Evolutionary conservation across 2,888 invertebrate species (phyloP), one percentile per base, ranked within the genome.

Genomic region (Tineola bisselliella): DNA sequence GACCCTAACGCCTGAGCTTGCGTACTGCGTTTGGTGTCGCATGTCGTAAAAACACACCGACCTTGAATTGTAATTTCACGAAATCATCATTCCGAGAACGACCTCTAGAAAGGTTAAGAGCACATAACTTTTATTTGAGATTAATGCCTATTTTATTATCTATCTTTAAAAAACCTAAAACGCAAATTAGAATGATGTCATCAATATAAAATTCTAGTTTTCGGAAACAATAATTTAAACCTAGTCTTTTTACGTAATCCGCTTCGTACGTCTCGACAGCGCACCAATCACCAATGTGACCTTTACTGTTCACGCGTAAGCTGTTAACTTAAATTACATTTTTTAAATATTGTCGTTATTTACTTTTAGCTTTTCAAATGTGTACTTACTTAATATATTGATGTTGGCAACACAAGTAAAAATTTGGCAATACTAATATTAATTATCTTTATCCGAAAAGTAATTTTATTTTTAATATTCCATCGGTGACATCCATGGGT

Each of bases 21-120:
- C 59, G 59, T 25, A 59, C 59, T 59, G 59, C 60, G 44, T n/a
- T 25, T 60, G 17, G 25, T 38, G 48, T 59, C 48, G 43, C 44
- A 31, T 60, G 60, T 60, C 17, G 60, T 60, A 61, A 61, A 74
- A 75, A 73, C 74, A 67, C 64, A 72, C 63, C 66, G 74, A 73
- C 84, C 81, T 82, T 84, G 78, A 77, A 77, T 68, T 71, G 30
- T 77, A 81, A 81, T 81, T 84, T 83, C 80, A 77, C 75, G 73
- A 79, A 76, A 73, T 75, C 72, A 73, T 73, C 72, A 72, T 71
- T 13, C 19, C 33, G 58, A 30, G 66, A 67, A 15, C 44, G 81
- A 81, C 83, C 80, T 79, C 73, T 79, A 72, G 70, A 81, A 84
- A 84, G 84, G 84, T 84, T 81, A 83, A 79, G 76, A 77, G 77